Percentiles rank a stretch among this genome's conserved stretches.
Evolutionary conservation across 2,113 vertebrate genomes (phyloP).

Genomic region (Labrus mixtus): DNA sequence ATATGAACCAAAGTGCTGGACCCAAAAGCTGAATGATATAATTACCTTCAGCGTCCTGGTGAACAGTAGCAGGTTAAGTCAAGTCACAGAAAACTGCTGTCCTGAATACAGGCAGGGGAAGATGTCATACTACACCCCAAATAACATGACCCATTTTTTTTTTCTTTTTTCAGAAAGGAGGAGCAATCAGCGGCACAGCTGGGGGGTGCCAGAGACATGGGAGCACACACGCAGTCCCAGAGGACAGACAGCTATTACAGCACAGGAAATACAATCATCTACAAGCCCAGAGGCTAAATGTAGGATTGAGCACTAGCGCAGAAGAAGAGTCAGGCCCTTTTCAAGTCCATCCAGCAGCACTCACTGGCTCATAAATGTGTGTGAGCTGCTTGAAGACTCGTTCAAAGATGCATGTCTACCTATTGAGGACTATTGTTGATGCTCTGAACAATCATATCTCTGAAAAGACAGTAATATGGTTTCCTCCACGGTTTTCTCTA

Average conservation of each 20-base stretch:
- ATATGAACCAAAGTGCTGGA: too few species aligned
- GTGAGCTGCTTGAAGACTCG: slow-evolving; percentile 46
- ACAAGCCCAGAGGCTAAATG: slow-evolving; percentile 71
- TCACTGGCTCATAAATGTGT: slow-evolving; percentile 32
- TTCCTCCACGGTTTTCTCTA: slow-evolving; percentile 26
- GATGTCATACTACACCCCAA: slow-evolving; percentile 53
- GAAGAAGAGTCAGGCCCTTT: slow-evolving; percentile 58
- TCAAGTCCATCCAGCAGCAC: slow-evolving; percentile 51
- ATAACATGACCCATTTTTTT: slow-evolving; percentile 81
- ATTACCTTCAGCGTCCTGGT: not conserved
- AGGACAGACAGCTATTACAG: slow-evolving; percentile 75
- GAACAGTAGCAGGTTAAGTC: slow-evolving; percentile 11
- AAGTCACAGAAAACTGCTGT: not conserved
- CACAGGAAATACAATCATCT: slow-evolving; percentile 81
- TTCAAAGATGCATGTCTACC: slow-evolving; percentile 54
- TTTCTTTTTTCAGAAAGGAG: slow-evolving; percentile 44
- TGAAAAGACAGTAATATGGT: slow-evolving; percentile 19
- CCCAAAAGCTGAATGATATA: too few species aligned
- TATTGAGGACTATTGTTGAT: slow-evolving; percentile 36
- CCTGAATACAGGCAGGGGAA: slow-evolving; percentile 56
- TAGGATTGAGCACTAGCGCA: slow-evolving; percentile 63
- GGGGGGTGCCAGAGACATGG: slow-evolving; percentile 66
- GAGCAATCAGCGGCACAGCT: slow-evolving; percentile 72
- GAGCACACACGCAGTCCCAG: slow-evolving; percentile 66
- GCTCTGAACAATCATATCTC: slow-evolving; percentile 6